Base-by-base conservation (phyloP, 23 tunicate species). In the Ciona savignyi region DNA sequence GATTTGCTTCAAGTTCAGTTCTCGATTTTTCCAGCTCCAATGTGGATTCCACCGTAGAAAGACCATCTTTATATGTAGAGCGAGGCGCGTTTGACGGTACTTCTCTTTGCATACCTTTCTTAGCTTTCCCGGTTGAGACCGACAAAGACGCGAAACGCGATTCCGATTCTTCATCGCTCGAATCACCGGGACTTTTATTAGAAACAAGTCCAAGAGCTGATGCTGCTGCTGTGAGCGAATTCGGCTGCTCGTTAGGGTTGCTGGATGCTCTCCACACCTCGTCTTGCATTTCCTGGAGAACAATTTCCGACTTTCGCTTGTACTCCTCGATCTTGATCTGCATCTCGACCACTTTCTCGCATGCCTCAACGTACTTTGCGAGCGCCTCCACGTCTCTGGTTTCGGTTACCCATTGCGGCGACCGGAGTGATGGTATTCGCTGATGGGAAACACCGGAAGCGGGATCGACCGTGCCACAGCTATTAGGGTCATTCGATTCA, bases 311-410 rank as follows among this genome's bases (percentile, higher is more conserved):
- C 26, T 78, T 73, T 25, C 97, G 76, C 63, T 83, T 79, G 68
- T 64, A 27, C 68, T 90, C 90, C 66, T 78, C 97, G 61, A 90
- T 90, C 31, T 86, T 71, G 31, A 90, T 67, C 35, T 90, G 97
- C 77, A 72, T 79, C 34, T 79, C 76, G 35, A 90, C 81, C 6
- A 90, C 65, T 27, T 74, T 62, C 33, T 83, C 79, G 65, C 90
- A 78, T 9, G 28, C 22, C 64, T 90, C 65, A 9, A 84, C 62
- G 86, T 67, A 90, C n/a, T 79, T 64, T 32, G 48, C 77, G 19
- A 90, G 78, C 3, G 35, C 28, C 15, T 62, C 61, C 6, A 31
- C 72, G 62, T 90, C 86, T 21, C 75, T 31, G 80, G 88, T 82
- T 61, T 78, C 77, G 2, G 33, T 11, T 6, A 89, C 73, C 84